Base-by-base conservation (phyloP, 2,797 vertebrate species). In the Pangasius larnaudii region DNA sequence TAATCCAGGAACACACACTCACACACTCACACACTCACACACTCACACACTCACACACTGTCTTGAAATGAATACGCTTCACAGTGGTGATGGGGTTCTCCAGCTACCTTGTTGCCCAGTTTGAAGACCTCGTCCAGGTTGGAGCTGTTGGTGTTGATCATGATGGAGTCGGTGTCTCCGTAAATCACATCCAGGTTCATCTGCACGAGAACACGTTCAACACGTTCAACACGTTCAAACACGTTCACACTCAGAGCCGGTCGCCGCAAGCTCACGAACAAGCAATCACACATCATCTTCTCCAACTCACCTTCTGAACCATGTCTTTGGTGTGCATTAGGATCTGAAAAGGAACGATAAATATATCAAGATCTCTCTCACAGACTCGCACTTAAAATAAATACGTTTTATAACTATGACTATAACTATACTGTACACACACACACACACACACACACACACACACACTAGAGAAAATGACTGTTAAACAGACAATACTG, bases 151-250 rank as follows among this genome's bases (percentile, higher is more conserved):
- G 98, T 99, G 93, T 99, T 99, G 93, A 99, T 99, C 99, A 99
- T 99, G 92, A 99, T 99, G 89, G 98, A 99, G 95, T 99, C 99
- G 0, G 99, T 99, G 92, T 99, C 99, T 91, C 99, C 99, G 80
- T 99, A 99, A 94, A 99, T 99, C 87, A 99, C 99, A 91, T 99
- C 99, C 88, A 99, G 96, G 93, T 98, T 99, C 98, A 99, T 99
- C 99, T 99, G 74, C 56, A 65, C 59, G 65, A 69, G n/a, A 86
- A 65, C 53, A 84, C 18, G 0, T 18, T 63, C 24, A 59, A 86
- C 22, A 85, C 27, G 39, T n/a, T 42, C 39, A 86, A 65, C 53
- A 84, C 18, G 0, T 18, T 63, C 24, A 59, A 59, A 56, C 4
- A 56, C 27, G 42, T n/a, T 71, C 49, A 74, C 39, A 36, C 79